These are phyloP conservation scores for Trisateles emortualis DNA, from an alignment of 2,888 invertebrate species.

Conservation along the genomic window DNA sequence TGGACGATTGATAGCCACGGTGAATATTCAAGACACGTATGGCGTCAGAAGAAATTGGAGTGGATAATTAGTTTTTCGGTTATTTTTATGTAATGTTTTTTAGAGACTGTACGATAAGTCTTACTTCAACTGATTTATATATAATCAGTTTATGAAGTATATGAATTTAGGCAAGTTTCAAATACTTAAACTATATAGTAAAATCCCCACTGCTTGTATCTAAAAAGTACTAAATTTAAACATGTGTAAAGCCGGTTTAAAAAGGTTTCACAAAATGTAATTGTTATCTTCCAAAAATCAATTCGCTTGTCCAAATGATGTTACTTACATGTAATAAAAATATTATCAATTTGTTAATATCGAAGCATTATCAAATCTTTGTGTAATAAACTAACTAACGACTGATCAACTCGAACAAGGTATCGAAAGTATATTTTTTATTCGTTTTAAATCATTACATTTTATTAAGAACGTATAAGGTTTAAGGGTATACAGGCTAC, in stretches of 20 bases:
- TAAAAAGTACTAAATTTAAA: neutral
- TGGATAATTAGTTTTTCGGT: conserved; percentile 51
- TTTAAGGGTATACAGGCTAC: conserved; percentile 42
- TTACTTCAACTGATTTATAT: too few relatives aligned
- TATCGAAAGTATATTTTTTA: conserved; percentile 2
- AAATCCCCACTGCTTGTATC: too few relatives aligned
- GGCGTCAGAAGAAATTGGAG: conserved; percentile 48
- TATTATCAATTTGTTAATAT: conserved; percentile 1
- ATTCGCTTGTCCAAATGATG: neutral
- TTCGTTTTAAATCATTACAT: conserved; percentile 44
- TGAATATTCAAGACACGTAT: conserved; percentile 53
- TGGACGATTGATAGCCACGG: conserved; percentile 60
- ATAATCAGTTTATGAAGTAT: too few relatives aligned
- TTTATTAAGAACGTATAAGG: conserved; percentile 49
- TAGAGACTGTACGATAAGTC: neutral
- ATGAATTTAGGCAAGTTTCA: too few relatives aligned
- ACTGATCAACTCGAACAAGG: conserved; percentile 1
- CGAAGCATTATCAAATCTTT: conserved; percentile 4
- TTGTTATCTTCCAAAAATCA: too few relatives aligned
- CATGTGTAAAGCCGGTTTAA: neutral
- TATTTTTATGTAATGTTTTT: conserved; percentile 14
- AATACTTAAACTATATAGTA: too few relatives aligned
- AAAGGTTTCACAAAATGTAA: neutral
- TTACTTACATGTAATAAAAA: neutral
- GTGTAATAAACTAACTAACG: conserved; percentile 9